These are phyloP conservation scores for Lysiphlebus fabarum DNA, from an alignment of 1,140 invertebrate species.

Conservation along the genomic window DNA sequence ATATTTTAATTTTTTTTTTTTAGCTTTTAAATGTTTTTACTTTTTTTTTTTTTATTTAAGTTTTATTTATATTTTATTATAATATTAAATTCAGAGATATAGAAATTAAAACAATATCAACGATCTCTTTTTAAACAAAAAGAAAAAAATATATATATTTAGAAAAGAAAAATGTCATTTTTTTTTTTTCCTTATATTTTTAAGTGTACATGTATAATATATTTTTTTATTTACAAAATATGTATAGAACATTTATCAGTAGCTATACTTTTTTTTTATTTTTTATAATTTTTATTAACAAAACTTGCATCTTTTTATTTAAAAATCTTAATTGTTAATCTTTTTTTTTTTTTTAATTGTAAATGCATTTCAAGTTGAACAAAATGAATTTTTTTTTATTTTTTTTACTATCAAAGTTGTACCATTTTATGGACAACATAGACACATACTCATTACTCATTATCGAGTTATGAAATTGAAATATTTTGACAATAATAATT, in stretches of 20 bases:
- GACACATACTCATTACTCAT: not conserved
- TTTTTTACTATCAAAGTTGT: too few species aligned
- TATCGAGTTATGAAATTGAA: not conserved
- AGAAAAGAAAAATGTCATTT: slow-evolving; percentile 38
- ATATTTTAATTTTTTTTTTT: slow-evolving; percentile 21
- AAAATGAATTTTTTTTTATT: too few species aligned
- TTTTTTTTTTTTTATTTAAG: too few species aligned
- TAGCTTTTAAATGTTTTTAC: not conserved
- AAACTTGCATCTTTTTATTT: too few species aligned
- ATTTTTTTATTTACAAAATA: slow-evolving; percentile 46
- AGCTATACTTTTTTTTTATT: slow-evolving; percentile 32
- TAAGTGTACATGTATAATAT: too few species aligned
- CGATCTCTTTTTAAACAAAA: slow-evolving; percentile 23
- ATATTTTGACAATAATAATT: too few species aligned
- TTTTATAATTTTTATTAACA: too few species aligned
- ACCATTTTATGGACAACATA: too few species aligned
- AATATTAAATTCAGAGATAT: not conserved
- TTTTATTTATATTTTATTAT: too few species aligned
- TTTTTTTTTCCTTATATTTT: not conserved
- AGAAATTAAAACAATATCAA: slow-evolving; percentile 39
- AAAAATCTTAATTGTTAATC: slow-evolving; percentile 21
- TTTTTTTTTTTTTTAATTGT: slow-evolving; percentile 25
- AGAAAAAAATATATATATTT: slow-evolving; percentile 26
- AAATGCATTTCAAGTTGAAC: slow-evolving; percentile 8
- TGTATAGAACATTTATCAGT: slow-evolving; percentile 36